Conservation (phyloP, 2,888 invertebrate species). For the Pomacea canaliculata region DNA sequence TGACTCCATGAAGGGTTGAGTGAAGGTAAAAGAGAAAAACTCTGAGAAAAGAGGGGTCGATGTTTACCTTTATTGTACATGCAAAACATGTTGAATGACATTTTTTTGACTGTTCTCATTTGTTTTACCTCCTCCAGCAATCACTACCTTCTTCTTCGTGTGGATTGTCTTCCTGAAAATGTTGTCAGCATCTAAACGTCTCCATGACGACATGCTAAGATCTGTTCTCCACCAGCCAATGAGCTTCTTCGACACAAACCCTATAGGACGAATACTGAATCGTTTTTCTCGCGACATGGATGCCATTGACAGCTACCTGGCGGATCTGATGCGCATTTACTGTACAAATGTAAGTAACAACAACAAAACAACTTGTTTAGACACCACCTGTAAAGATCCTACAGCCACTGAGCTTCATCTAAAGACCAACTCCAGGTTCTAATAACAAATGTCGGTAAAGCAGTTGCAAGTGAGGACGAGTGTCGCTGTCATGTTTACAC, state of each 20-base stretch:
- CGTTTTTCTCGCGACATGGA: conserved; percentile 33
- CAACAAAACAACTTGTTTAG: too few relatives aligned
- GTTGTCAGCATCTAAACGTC: conserved; percentile 27
- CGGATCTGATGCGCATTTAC: conserved; percentile 26
- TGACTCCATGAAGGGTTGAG: too few relatives aligned
- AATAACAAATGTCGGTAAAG: not conserved
- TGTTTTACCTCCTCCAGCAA: conserved; percentile 10
- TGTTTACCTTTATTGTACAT: too few relatives aligned
- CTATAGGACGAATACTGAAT: conserved; percentile 29
- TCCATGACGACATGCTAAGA: conserved; percentile 28
- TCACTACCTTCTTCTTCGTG: conserved; percentile 28
- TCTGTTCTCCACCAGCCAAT: conserved; percentile 32
- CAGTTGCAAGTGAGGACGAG: not conserved
- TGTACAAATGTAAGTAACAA: conserved; percentile 12
- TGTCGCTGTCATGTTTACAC: too few relatives aligned
- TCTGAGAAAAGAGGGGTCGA: too few relatives aligned
- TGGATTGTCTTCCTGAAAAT: conserved; percentile 27
- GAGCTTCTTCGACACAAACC: conserved; percentile 32
- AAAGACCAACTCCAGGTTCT: not conserved
- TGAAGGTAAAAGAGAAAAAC: too few relatives aligned
- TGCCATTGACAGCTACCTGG: conserved; percentile 27
- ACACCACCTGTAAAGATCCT: too few relatives aligned
- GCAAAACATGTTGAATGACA: too few relatives aligned
- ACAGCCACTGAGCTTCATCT: too few relatives aligned
- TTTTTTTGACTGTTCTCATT: too few relatives aligned